Evolutionary conservation across 37 sponge, comb jelly and placozoan genomes (phyloP).

Genomic region (Eunapius fragilis): DNA sequence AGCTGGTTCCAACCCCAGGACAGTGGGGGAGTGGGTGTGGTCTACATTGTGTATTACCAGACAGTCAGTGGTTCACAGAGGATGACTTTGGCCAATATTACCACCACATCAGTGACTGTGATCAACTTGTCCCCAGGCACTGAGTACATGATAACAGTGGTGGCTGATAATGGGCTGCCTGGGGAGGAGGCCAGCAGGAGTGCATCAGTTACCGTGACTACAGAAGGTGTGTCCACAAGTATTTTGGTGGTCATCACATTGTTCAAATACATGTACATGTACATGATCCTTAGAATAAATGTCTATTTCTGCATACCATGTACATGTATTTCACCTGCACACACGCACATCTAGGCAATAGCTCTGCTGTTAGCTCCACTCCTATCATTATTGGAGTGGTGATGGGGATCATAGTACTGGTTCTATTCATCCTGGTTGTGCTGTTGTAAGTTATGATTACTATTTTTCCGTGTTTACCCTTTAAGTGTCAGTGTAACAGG

Average conservation of each 20-base stretch:
- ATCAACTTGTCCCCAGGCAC: neutral
- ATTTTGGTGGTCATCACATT: too few species aligned
- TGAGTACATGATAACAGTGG: neutral
- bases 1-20: too few species aligned
- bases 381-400: neutral
- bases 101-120: neutral
- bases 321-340: neutral
- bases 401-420: neutral
- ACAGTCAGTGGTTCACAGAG: neutral
- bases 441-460: too few species aligned
- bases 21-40: too few species aligned
- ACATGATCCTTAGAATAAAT: neutral
- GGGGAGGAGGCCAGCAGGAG: neutral
- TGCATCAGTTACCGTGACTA: neutral
- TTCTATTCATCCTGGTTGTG: too few species aligned
- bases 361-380: neutral
- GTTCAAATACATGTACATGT: neutral
- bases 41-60: conserved; percentile 63
- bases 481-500: too few species aligned
- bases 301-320: neutral
- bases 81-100: neutral
- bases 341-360: neutral
- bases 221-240: neutral
- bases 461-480: too few species aligned
- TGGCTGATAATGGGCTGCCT: neutral